Evolutionary conservation across 2,888 invertebrate genomes (phyloP).

Genomic region (Dascillus cervinus): DNA sequence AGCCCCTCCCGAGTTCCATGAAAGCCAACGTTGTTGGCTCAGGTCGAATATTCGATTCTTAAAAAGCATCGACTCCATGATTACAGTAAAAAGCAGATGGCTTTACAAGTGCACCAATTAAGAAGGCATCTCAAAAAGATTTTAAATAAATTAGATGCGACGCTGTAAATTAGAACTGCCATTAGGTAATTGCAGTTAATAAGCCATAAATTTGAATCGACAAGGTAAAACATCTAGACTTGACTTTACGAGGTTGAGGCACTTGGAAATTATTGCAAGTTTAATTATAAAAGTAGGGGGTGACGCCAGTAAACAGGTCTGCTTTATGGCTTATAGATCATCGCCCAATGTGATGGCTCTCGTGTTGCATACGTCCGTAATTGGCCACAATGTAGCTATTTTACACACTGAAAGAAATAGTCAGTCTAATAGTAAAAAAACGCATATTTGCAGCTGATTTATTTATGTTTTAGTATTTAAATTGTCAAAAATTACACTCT

Average conservation of each 20-base stretch:
- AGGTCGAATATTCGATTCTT: too few species aligned
- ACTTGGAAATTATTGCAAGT: constrained; percentile 30
- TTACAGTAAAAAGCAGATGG: too few species aligned
- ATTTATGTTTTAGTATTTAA: too few species aligned
- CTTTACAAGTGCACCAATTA: too few species aligned
- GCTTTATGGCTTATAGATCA: constrained; percentile 31
- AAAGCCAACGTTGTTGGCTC: too few species aligned
- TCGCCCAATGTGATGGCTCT: constrained; percentile 25
- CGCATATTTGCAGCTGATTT: too few species aligned
- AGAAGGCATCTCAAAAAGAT: too few species aligned
- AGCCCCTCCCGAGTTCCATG: constrained; percentile 24
- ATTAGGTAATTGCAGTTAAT: too few species aligned
- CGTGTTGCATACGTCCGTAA: constrained; percentile 20
- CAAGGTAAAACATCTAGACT: constrained; percentile 22
- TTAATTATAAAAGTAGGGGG: constrained; percentile 32
- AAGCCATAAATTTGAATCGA: constrained; percentile 24
- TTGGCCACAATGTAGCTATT: constrained; percentile 25
- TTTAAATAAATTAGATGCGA: constrained; percentile 11
- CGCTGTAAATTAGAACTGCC: constrained; percentile 16
- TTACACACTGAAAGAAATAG: too few species aligned
- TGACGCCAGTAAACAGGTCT: constrained; percentile 30
- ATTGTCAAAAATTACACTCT: too few species aligned
- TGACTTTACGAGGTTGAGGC: constrained; percentile 26
- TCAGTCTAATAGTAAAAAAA: too few species aligned
- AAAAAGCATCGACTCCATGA: too few species aligned